Conservation (phyloP, 2,113 vertebrate genomes). For the Xenopus laevis region DNA sequence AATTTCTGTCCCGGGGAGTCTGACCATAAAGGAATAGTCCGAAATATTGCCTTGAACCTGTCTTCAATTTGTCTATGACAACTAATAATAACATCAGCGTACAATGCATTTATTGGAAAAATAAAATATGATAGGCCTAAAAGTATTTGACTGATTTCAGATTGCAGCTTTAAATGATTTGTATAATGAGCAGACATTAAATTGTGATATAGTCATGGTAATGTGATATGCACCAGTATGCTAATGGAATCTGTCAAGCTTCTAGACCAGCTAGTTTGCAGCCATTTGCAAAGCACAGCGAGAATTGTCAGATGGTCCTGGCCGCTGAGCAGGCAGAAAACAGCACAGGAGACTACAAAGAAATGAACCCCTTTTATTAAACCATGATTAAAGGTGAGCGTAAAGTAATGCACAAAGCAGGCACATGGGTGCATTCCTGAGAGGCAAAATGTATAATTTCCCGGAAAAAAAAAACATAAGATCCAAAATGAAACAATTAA, state of each 20-base stretch:
- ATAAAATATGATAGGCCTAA: not conserved
- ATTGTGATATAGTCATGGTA: slow-evolving; percentile 43
- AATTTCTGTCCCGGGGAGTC: too few relatives aligned
- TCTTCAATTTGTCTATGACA: not conserved
- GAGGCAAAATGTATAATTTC: too few relatives aligned
- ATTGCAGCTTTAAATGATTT: slow-evolving; percentile 18
- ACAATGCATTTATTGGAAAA: slow-evolving; percentile 26
- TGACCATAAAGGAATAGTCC: too few relatives aligned
- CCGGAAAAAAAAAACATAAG: too few relatives aligned
- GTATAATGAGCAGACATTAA: slow-evolving; percentile 31
- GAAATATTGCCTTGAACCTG: too few relatives aligned
- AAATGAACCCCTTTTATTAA: not conserved
- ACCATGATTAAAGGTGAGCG: too few relatives aligned
- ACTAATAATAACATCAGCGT: not conserved
- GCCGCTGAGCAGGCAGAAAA: slow-evolving; percentile 31
- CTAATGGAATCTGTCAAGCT: slow-evolving; percentile 32
- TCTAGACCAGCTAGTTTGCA: slow-evolving; percentile 15
- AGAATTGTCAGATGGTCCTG: slow-evolving; percentile 30
- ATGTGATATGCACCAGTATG: slow-evolving; percentile 40
- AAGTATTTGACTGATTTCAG: slow-evolving; percentile 13
- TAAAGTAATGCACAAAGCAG: too few relatives aligned
- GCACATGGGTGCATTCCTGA: too few relatives aligned
- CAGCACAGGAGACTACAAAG: slow-evolving; percentile 6
- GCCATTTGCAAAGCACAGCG: slow-evolving; percentile 40
- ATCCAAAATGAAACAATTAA: too few relatives aligned